A percentile compares a stretch with the other conserved stretches of the same genome.
Evolutionary conservation across 2,797 vertebrate genomes (phyloP).

Genomic region (Enteromius unitaeniatus): DNA sequence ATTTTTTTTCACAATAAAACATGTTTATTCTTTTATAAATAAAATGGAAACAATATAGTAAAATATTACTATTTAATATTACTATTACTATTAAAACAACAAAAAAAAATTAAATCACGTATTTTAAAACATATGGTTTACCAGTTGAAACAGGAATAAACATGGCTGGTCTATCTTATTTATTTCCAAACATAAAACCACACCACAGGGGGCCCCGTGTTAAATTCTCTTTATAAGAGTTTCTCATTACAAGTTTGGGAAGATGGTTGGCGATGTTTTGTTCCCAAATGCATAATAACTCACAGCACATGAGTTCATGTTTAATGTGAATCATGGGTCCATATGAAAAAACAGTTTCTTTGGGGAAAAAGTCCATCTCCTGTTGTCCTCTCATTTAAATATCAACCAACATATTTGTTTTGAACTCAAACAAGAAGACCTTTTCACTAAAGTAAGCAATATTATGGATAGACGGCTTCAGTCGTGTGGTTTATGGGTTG

Average conservation of each 20-base stretch:
- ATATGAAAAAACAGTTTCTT: neutral
- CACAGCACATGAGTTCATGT: neutral
- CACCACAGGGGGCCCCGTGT: neutral
- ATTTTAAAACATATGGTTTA: too few relatives aligned
- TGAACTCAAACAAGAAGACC: neutral
- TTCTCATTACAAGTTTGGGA: neutral
- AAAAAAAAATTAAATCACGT: too few relatives aligned
- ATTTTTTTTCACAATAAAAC: too few relatives aligned
- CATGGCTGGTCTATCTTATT: neutral
- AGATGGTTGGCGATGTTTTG: neutral
- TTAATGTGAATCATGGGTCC: neutral
- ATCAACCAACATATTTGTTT: neutral
- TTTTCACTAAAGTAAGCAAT: neutral
- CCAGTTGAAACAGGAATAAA: too few relatives aligned
- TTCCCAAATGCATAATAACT: neutral
- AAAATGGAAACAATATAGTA: neutral
- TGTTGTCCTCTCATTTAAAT: neutral
- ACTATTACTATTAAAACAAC: too few relatives aligned
- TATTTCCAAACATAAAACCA: neutral
- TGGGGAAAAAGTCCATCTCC: neutral
- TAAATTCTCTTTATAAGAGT: neutral
- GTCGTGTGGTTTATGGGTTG: neutral
- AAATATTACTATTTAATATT: neutral
- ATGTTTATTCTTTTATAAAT: neutral
- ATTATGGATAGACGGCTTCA: neutral